Evolutionary conservation across 2,888 invertebrate genomes (phyloP).

Genomic region (Phasia obesa): DNA sequence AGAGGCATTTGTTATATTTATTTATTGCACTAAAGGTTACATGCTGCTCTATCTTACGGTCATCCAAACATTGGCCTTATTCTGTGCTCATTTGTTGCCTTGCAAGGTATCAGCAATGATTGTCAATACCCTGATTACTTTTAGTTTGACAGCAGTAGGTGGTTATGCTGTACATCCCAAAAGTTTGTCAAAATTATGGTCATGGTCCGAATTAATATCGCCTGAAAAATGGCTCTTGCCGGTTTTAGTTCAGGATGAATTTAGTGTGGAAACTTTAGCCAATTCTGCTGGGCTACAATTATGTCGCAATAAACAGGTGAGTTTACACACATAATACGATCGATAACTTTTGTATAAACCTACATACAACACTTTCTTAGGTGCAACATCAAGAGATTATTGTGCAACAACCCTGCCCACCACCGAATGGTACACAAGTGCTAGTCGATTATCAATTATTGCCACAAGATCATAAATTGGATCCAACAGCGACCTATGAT

Average conservation of each 20-base stretch:
- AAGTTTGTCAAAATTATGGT: slow-evolving; percentile 86
- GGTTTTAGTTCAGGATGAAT: slow-evolving; percentile 86
- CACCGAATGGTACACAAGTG: slow-evolving; percentile 90
- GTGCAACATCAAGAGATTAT: slow-evolving; percentile 94
- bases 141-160: slow-evolving; percentile 85
- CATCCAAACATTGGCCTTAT: slow-evolving; percentile 87
- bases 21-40: slow-evolving; percentile 83
- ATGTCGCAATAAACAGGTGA: slow-evolving; percentile 89
- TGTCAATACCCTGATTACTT: slow-evolving; percentile 85
- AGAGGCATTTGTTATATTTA: neutral
- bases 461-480: slow-evolving; percentile 83
- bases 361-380: slow-evolving; percentile 79
- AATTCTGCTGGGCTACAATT: slow-evolving; percentile 83
- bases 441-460: slow-evolving; percentile 84
- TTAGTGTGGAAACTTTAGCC: slow-evolving; percentile 86
- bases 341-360: neutral
- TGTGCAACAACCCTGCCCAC: slow-evolving; percentile 91
- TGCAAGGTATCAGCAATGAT: slow-evolving; percentile 86
- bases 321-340: neutral
- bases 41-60: slow-evolving; percentile 88
- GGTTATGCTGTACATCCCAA: slow-evolving; percentile 88
- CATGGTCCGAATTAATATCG: slow-evolving; percentile 87
- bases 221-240: slow-evolving; percentile 89
- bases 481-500: slow-evolving; percentile 83
- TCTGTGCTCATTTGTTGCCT: slow-evolving; percentile 87